Base-by-base conservation (phyloP, 2,113 vertebrate genomes). In the Pogona vitticeps region DNA sequence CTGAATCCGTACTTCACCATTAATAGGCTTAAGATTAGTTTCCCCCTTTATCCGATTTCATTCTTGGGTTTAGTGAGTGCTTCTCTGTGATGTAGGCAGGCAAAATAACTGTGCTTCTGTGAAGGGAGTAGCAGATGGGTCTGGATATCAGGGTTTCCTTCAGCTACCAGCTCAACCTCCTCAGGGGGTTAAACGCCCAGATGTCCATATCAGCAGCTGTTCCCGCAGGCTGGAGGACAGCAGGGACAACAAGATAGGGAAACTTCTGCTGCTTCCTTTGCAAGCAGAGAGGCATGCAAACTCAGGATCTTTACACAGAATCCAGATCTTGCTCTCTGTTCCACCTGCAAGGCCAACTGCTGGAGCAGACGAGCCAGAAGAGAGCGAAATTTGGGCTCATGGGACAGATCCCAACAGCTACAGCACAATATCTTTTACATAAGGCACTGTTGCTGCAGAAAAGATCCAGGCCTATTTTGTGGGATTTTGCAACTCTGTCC, bases 51-150 rank as follows among this genome's bases (percentile, higher is more conserved):
- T 21, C 42, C 5, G 23, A 38, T 75, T 42, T 46, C 36, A 40
- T 40, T 33, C 75, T 68, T 85, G 18, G 33, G 31, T 36, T 85
- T 3, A 58, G 2, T 20, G 36, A 58, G 81, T 67, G 36, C n/a
- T 20, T 3, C 61, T 67, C 67, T 28, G 31, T 18, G 18, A 3
- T 28, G 36, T 31, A 76, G 58, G 58, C 71, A 63, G 63, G 36
- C 82, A 40, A 38, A 76, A 84, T 84, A 26, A 46, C 26, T 76
- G 75, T 77, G 40, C 73, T 85, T 68, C n/a, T 52, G 17, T 52
- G n/a, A 31, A 82, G 65, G 46, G 17, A 82, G 42, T 33, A 31
- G 40, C 42, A 70, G 65, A 82, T 52, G 59, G 46, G 73, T n/a
- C 28, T 84, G 61, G 36, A 52, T 77, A 68, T 21, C 61, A 68